Percentiles rank a stretch among this genome's conserved stretches.
Evolutionary conservation across 2,113 vertebrate species (phyloP).

Genomic region (Lampris incognitus): DNA sequence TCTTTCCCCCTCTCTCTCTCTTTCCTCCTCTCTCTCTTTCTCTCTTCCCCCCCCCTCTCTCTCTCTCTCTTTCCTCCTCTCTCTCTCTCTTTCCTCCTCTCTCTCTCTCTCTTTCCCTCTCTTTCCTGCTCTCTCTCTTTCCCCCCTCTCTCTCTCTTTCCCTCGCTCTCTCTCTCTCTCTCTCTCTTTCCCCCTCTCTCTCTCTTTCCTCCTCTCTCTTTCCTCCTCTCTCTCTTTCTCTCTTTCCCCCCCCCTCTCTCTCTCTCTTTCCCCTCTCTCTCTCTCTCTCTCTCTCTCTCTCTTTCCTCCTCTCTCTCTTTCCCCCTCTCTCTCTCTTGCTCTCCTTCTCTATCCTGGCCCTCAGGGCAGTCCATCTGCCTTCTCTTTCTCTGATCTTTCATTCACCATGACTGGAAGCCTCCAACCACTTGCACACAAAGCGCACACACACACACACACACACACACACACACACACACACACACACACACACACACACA

Average conservation of each 20-base stretch:
- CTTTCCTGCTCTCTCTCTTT: not conserved
- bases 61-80: no score
- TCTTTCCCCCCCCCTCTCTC: not conserved
- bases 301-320: not conserved
- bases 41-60: no score
- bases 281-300: no score
- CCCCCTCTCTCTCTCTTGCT: conserved; percentile 18
- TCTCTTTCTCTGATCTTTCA: conserved; percentile 79
- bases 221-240: not conserved
- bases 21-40: no score
- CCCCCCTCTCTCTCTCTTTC: not conserved
- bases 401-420: conserved; percentile 80
- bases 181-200: not conserved
- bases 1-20: no score
- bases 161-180: not conserved
- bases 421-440: conserved; percentile 32
- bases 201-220: not conserved
- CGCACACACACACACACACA: conserved; percentile 19
- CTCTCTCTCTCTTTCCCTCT: not conserved
- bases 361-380: conserved; percentile 81
- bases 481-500: conserved; percentile 30
- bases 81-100: not conserved
- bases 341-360: conserved; percentile 69
- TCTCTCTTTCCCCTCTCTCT: not conserved
- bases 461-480: conserved; percentile 37